Evolutionary conservation across 2,113 vertebrate species (phyloP), one percentile per base, ranked within the genome.

Genomic region (Recurvirostra avosetta): DNA sequence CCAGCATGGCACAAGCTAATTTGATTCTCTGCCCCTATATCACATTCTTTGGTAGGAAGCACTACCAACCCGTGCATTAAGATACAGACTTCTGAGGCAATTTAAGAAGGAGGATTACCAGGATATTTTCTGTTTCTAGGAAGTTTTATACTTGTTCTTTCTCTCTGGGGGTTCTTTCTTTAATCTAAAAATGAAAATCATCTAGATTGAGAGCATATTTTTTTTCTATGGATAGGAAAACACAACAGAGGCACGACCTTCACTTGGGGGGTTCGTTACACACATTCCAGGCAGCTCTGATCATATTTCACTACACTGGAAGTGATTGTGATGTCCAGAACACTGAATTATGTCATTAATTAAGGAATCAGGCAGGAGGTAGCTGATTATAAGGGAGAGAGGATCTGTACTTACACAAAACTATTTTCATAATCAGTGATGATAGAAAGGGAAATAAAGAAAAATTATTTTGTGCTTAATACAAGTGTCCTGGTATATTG

Each of bases 341-440:
- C 62, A 92, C 86, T 97, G 97, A 97, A 94, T 96, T 97, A 96
- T 96, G 84, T 95, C 96, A 97, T 97, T 96, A 97, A 97, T 97
- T 97, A 97, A 94, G 84, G 94, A 97, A 97, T 95, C 32, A 0
- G 92, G 92, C 95, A 96, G 95, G 96, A 96, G 92, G 94, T 95
- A 95, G 94, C 91, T 94, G 91, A 96, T 97, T 97, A 93, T 94
- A 92, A 97, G 77, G 63, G 80, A 94, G 81, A 95, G 67, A 95
- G 81, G 91, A 91, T 86, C 96, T 95, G 96, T 92, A 96, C 89
- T 96, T 95, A 87, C 92, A 95, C 91, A 97, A 90, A 97, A 97
- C 91, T 96, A 88, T 97, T 97, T 96, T 96, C 95, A 95, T 97
- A 96, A 97, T 97, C 89, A 94, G 77, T 67, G 74, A 91, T 95